Evolutionary conservation across 2,113 vertebrate genomes (phyloP).

Genomic region (Vulpes ferrilata): DNA sequence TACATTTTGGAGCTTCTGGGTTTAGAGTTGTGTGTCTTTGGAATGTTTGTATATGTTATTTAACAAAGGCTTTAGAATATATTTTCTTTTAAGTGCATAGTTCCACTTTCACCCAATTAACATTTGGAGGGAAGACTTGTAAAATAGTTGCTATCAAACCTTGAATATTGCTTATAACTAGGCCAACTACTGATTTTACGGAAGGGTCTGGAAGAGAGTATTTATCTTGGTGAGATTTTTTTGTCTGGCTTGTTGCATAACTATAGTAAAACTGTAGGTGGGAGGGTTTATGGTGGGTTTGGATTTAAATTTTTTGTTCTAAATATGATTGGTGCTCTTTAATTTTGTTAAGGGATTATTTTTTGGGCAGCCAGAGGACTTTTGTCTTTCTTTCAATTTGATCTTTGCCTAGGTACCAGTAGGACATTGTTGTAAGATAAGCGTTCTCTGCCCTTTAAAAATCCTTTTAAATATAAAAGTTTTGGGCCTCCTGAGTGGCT

Average conservation of each 20-base stretch:
- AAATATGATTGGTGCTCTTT: not conserved
- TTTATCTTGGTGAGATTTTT: not conserved
- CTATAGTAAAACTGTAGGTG: not conserved
- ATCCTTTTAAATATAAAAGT: constrained; percentile 15
- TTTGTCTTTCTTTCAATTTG: not conserved
- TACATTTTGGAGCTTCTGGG: not conserved
- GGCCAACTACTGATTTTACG: constrained; percentile 1
- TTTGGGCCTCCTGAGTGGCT: not conserved
- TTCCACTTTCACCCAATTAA: not conserved
- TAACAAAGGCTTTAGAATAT: not conserved
- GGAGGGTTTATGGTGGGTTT: not conserved
- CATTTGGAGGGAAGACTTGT: not conserved
- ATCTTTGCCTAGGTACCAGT: not conserved
- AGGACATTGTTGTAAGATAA: not conserved
- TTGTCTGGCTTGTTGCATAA: not conserved
- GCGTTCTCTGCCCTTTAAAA: not conserved
- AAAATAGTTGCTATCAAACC: not conserved
- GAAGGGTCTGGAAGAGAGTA: not conserved
- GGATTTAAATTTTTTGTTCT: constrained; percentile 49
- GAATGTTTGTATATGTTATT: not conserved
- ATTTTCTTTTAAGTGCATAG: not conserved
- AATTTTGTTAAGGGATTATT: constrained; percentile 3
- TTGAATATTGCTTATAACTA: not conserved
- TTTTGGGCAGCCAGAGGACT: not conserved
- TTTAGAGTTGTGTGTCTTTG: not conserved